A percentile compares a stretch with the other conserved stretches of the same genome.
These are phyloP conservation scores for Turritopsis dohrnii DNA, from an alignment of 30 jellyfish, hydroid and myxozoan species.

Conservation along the genomic window DNA sequence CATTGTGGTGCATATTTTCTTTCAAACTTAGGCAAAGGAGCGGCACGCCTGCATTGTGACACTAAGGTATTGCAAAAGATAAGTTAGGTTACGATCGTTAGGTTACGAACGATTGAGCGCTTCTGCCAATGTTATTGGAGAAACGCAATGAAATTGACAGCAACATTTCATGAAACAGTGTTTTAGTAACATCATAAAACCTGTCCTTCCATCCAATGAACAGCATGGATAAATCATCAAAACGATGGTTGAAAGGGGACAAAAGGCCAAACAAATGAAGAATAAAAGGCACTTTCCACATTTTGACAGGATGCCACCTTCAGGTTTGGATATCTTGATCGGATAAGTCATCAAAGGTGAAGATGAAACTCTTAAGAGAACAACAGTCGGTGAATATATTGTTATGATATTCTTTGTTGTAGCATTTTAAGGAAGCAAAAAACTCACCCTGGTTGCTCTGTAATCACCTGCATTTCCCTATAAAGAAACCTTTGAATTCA, in stretches of 20 bases:
- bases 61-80: neutral
- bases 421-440: neutral
- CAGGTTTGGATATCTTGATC: neutral
- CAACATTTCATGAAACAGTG: conserved; percentile 1
- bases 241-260: neutral
- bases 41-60: neutral
- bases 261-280: neutral
- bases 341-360: conserved; percentile 5
- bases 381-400: neutral
- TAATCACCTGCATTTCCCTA: conserved; percentile 11
- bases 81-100: conserved; percentile 33
- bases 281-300: neutral
- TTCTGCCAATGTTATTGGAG: conserved; percentile 19
- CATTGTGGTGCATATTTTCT: too few species aligned
- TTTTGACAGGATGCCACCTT: neutral
- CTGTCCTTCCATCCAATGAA: neutral
- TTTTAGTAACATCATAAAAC: neutral
- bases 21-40: neutral
- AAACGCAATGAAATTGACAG: conserved; percentile 30
- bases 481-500: neutral
- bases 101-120: conserved; percentile 37
- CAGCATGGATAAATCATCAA: conserved; percentile 6
- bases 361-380: neutral
- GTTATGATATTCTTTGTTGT: neutral
- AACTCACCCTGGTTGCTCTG: conserved; percentile 7